Conservation (phyloP, 2,113 vertebrate genomes). For the Proteles cristata region DNA sequence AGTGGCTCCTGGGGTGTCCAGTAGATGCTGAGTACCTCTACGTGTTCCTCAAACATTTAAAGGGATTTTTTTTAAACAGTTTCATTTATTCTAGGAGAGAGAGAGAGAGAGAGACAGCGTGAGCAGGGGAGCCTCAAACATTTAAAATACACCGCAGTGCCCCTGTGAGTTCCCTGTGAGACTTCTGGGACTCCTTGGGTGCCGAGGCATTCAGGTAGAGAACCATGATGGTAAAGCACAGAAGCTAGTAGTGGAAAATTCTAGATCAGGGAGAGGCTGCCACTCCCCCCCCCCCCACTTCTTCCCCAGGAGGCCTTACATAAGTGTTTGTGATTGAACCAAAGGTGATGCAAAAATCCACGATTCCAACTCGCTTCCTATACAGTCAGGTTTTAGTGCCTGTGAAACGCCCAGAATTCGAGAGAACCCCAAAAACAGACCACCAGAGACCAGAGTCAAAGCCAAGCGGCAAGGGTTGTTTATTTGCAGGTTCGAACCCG, state of each 20-base stretch:
- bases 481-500: too few relatives aligned
- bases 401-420: too few relatives aligned
- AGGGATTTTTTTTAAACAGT: background rate
- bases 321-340: background rate
- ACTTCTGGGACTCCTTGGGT: background rate
- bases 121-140: background rate
- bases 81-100: too few relatives aligned
- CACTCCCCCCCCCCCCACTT: background rate
- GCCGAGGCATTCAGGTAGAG: background rate
- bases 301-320: background rate
- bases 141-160: background rate
- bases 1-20: background rate
- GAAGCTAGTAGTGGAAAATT: background rate
- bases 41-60: background rate
- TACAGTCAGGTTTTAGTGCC: background rate
- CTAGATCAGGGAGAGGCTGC: fast-evolving
- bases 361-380: background rate
- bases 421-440: too few relatives aligned
- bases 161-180: background rate
- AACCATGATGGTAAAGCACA: background rate
- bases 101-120: too few relatives aligned
- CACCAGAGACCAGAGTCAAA: too few relatives aligned
- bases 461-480: too few relatives aligned
- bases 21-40: fast-evolving
- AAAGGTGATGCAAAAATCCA: background rate